Evolutionary conservation across 2,113 vertebrate genomes (phyloP).

Genomic region (Amblyornis subalaris): DNA sequence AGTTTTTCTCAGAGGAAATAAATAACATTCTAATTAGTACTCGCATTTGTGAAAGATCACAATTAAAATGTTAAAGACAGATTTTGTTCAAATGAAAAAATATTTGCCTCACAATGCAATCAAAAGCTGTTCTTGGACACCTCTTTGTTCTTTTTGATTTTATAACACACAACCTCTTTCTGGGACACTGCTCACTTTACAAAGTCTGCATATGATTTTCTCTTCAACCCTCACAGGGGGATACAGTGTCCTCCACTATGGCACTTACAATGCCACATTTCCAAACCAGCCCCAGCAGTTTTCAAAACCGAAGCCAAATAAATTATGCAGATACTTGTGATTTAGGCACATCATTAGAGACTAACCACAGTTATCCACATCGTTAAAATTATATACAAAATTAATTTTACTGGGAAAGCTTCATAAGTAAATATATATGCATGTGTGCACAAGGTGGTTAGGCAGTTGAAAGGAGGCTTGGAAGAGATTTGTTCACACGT

Average conservation of each 20-base stretch:
- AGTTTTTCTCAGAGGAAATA: background rate
- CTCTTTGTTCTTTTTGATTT: background rate
- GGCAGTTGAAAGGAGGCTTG: background rate
- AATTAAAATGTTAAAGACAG: background rate
- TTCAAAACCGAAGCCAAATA: background rate
- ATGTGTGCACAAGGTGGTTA: accelerated
- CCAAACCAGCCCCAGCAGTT: background rate
- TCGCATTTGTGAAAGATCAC: background rate
- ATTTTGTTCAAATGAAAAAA: background rate
- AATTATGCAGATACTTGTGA: background rate
- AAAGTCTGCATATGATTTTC: background rate
- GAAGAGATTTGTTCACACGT: background rate
- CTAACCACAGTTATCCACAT: background rate
- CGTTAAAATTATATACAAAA: background rate
- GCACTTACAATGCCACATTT: background rate
- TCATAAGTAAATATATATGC: background rate
- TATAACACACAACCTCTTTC: background rate
- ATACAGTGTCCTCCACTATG: accelerated
- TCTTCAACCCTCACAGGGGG: background rate
- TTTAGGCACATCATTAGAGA: background rate
- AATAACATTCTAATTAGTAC: background rate
- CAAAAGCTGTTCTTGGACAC: background rate
- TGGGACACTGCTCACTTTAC: background rate
- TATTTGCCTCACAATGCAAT: background rate
- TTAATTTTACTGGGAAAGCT: background rate